Evolutionary conservation across 37 sponge, comb jelly and placozoan species (phyloP).

Genomic region (Ianthella basta): DNA sequence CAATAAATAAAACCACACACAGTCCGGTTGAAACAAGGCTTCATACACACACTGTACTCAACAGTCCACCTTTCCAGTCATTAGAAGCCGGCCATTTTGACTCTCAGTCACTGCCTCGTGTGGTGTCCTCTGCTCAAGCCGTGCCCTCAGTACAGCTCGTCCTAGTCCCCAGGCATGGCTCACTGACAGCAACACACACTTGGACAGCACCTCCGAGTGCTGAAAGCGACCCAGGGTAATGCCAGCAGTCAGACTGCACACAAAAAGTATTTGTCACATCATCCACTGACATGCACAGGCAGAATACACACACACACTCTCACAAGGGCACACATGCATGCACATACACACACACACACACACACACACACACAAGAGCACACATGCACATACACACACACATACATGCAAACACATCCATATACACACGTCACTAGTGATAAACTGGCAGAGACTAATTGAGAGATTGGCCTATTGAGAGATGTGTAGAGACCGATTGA

Average conservation of each 20-base stretch:
- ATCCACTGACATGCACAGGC: background rate
- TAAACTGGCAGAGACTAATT: too few species aligned
- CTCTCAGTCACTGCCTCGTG: slow-evolving; percentile 48
- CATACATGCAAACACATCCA: background rate
- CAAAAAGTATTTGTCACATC: background rate
- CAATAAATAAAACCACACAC: too few species aligned
- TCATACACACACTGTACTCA: too few species aligned
- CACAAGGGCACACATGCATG: background rate
- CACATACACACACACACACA: slow-evolving; percentile 11
- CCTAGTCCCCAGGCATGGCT: slow-evolving; percentile 78
- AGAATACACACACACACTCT: background rate
- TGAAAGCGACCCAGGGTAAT: slow-evolving; percentile 50
- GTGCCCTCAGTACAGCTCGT: slow-evolving; percentile 65
- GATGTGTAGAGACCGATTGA: too few species aligned
- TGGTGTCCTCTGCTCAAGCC: slow-evolving; percentile 26
- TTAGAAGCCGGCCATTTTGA: slow-evolving; percentile 59
- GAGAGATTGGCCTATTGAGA: too few species aligned
- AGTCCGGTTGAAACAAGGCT: too few species aligned
- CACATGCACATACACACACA: background rate
- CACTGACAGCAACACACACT: slow-evolving; percentile 53
- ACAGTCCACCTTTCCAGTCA: slow-evolving; percentile 71
- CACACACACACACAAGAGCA: background rate
- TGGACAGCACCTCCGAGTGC: slow-evolving; percentile 42
- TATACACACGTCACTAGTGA: background rate
- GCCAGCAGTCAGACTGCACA: slow-evolving; percentile 60